Conservation (phyloP, 1,140 invertebrate genomes). For the Trichonephila clavata region DNA sequence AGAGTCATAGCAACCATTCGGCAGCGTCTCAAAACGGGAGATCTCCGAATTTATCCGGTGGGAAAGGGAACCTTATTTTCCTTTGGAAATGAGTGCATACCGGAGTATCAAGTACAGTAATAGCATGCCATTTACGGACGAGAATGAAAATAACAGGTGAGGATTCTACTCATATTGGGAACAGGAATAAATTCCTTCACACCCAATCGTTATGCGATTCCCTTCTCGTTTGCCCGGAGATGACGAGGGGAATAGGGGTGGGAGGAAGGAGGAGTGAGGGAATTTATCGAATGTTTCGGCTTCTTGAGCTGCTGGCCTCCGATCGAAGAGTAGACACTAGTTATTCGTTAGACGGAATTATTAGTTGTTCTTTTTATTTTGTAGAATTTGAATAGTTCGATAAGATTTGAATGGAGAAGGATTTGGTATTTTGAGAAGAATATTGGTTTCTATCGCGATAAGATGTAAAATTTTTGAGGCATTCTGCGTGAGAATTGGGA, state of each 20-base stretch:
- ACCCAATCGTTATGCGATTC: not conserved
- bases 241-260: not conserved
- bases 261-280: not conserved
- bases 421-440: not conserved
- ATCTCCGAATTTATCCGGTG: constrained; percentile 4
- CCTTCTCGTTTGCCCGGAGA: not conserved
- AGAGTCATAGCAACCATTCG: constrained; percentile 23
- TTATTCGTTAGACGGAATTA: not conserved
- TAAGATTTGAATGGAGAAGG: not conserved
- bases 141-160: constrained; percentile 55
- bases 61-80: not conserved
- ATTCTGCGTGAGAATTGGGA: no score
- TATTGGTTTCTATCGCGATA: not conserved
- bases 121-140: not conserved
- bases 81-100: constrained; percentile 28
- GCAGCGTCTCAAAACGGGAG: not conserved
- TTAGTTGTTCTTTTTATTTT: not conserved
- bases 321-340: not conserved
- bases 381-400: not conserved
- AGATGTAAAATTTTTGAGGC: no score
- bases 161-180: not conserved
- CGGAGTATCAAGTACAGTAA: not conserved
- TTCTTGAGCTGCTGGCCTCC: constrained; percentile 1
- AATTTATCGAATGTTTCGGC: constrained; percentile 13
- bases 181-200: not conserved